Conservation (phyloP, 2,113 vertebrate species). For the Rattus rattus region DNA sequence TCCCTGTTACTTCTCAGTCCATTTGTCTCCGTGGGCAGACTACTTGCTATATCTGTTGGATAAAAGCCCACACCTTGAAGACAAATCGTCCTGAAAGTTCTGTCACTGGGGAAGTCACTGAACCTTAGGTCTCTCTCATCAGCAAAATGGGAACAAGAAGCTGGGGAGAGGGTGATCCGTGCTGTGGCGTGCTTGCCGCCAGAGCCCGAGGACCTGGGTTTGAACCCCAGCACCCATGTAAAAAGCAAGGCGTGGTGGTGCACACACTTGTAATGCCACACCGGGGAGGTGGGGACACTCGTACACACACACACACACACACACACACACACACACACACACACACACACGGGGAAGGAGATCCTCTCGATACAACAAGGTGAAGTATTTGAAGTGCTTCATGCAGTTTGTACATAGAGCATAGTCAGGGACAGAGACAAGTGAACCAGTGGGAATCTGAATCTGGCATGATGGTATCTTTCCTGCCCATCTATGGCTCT, state of each 20-base stretch:
- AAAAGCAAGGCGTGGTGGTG: background rate
- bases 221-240: background rate
- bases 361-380: too few relatives aligned
- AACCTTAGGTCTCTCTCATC: background rate
- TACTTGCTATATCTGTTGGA: accelerated
- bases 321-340: background rate
- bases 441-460: accelerated
- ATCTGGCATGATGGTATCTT: background rate
- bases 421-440: background rate
- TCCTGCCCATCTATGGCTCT: background rate
- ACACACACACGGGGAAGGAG: background rate
- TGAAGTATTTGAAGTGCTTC: accelerated
- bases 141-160: background rate
- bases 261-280: background rate
- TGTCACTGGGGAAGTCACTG: background rate
- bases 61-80: background rate
- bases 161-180: too few relatives aligned
- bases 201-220: background rate
- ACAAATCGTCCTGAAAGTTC: too few relatives aligned
- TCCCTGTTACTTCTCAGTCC: background rate
- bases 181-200: accelerated
- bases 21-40: background rate
- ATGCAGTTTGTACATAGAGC: background rate
- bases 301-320: background rate
- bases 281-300: background rate